Percentiles rank a stretch among this genome's conserved stretches.
Conservation (phyloP, 2,113 vertebrate genomes). For the Herpetotheres cachinnans region DNA sequence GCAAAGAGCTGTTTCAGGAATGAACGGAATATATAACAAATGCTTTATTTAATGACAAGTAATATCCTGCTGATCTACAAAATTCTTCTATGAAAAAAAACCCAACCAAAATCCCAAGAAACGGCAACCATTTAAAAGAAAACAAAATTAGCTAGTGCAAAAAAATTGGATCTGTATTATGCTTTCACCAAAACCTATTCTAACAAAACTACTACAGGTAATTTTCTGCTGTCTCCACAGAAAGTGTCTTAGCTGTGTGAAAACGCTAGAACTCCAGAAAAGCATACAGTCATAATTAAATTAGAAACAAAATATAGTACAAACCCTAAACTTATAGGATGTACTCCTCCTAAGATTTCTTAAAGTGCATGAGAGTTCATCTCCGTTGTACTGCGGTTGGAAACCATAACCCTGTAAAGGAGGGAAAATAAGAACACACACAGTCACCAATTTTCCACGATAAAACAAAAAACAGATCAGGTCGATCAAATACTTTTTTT, state of each 20-base stretch:
- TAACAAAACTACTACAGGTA: neutral
- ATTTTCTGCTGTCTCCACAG: neutral
- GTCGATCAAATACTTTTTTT: fast-evolving
- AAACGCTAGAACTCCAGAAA: neutral
- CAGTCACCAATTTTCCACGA: neutral
- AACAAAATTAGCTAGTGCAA: neutral
- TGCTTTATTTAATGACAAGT: neutral
- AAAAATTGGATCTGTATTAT: neutral
- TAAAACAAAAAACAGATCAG: neutral
- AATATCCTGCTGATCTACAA: neutral
- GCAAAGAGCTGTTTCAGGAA: slow-evolving; percentile 72
- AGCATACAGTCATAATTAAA: neutral
- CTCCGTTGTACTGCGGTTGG: slow-evolving; percentile 79
- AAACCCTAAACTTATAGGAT: slow-evolving; percentile 80
- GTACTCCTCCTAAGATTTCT: slow-evolving; percentile 78
- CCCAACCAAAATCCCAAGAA: neutral
- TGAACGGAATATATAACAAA: fast-evolving
- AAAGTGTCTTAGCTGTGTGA: neutral
- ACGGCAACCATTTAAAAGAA: neutral
- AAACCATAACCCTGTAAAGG: slow-evolving; percentile 76
- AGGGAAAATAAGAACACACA: neutral
- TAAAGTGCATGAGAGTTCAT: slow-evolving; percentile 77
- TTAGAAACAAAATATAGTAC: neutral
- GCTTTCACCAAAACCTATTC: neutral
- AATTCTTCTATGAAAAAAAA: neutral